Percentiles rank a stretch among this genome's conserved stretches.
phyloP scores from a whole-genome alignment of 2,888 invertebrate genomes.

The Phytoseiulus persimilis region DNA sequence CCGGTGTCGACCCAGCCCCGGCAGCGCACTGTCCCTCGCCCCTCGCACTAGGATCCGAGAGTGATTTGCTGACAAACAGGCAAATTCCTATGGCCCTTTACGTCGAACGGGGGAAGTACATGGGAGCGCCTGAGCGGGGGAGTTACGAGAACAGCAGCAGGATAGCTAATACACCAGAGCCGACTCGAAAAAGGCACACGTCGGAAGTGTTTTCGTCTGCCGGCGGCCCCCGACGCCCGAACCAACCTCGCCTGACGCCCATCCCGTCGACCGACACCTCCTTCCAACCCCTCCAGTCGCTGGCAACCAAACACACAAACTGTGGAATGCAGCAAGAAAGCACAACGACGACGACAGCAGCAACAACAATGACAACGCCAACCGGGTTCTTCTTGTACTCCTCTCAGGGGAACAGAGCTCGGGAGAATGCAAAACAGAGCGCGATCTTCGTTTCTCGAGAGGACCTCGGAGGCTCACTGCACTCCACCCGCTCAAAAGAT shows the following conservation, averaged over 20 bases:
- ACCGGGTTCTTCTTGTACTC: background rate
- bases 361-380: background rate
- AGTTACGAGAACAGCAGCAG: background rate
- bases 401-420: background rate
- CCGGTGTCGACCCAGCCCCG: background rate
- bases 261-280: background rate
- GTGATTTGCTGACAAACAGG: conserved; percentile 38
- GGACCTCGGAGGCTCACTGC: no score
- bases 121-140: background rate
- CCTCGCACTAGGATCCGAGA: conserved; percentile 26
- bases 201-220: background rate
- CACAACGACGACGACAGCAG: background rate
- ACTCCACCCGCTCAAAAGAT: no score
- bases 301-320: background rate
- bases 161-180: background rate
- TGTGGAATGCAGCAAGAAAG: background rate
- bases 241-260: background rate
- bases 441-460: background rate
- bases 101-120: background rate
- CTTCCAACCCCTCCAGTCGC: background rate
- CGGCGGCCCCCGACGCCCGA: background rate
- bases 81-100: conserved; percentile 29
- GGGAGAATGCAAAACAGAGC: background rate
- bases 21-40: background rate
- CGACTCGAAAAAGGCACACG: background rate